Percentiles rank a stretch among this genome's conserved stretches.
Evolutionary conservation across 2,113 vertebrate species (phyloP).

Genomic region (Urocynchramus pylzowi): DNA sequence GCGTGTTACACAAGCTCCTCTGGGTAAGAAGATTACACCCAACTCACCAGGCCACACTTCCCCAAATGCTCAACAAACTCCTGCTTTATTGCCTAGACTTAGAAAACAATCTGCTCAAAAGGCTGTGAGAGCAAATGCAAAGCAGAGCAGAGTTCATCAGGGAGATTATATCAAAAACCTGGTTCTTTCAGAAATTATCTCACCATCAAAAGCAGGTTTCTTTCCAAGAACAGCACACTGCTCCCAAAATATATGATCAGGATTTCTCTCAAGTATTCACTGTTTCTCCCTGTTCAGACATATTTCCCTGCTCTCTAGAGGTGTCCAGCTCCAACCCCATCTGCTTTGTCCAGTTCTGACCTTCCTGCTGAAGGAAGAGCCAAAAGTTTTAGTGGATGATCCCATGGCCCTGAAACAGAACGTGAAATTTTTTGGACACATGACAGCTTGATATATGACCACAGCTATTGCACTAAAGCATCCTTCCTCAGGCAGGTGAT

Average conservation of each 20-base stretch:
- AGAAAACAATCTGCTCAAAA: neutral
- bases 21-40: neutral
- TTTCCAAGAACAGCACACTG: neutral
- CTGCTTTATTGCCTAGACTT: neutral
- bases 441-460: rapidly evolving
- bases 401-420: neutral
- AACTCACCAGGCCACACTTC: neutral
- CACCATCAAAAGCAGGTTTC: neutral
- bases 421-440: rapidly evolving
- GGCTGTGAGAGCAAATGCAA: neutral
- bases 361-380: neutral
- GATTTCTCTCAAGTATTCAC: rapidly evolving
- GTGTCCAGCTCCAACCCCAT: neutral
- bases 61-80: neutral
- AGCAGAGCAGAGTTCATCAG: neutral
- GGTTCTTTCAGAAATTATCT: neutral
- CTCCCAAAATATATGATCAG: neutral
- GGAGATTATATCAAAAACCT: neutral
- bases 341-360: neutral
- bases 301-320: neutral
- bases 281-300: neutral
- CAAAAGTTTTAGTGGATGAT: neutral
- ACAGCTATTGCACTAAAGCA: neutral
- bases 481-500: neutral
- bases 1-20: neutral